Base-by-base conservation (phyloP, 2,888 invertebrate species). In the Podotricha telesiphe region DNA sequence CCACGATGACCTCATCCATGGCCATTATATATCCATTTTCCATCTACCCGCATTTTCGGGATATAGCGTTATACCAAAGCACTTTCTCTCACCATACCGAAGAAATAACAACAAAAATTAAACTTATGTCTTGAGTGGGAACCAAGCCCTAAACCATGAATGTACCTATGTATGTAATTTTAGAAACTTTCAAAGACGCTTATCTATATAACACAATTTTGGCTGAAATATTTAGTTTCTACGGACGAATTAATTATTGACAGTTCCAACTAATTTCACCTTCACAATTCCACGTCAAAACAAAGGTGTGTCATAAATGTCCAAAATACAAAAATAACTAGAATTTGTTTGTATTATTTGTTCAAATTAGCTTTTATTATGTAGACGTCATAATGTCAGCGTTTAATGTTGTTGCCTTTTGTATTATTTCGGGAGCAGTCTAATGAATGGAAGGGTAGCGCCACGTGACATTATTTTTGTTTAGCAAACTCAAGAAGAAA, bases 331-430 rank as follows among this genome's bases (percentile, higher is more conserved):
- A 20, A 58, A 58, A 58, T 40, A 58, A 58, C 15, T 37, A 37
- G 19, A 42, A 59, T 58, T 20, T n/a, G 58, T n/a, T 59, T 42
- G n/a, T 11, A 45, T 42, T 42, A 22, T 59, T 42, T n/a, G 40
- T 59, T 22, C 42, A 42, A 20, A 59, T 42, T 19, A 42, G 42
- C 42, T 59, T 42, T 59, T 40, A 22, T 59, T 45, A 42, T 17
- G 34, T 20, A n/a, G 58, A 58, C 42, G 42, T 58, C 42, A 58
- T 58, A 42, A 58, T 58, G 42, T 42, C 58, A 42, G 8, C 40
- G n/a, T 10, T 45, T 45, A 59, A 55, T 34, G 53, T 55, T 55
- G 34, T n/a, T 40, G 15, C 20, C 58, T 59, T 59, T 59, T 59
- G 42, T 42, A 42, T 40, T 40, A 15, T 59, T 59, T 59, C 42